Evolutionary conservation across 2,797 vertebrate genomes (phyloP).

Genomic region (Clarias pachynema): DNA sequence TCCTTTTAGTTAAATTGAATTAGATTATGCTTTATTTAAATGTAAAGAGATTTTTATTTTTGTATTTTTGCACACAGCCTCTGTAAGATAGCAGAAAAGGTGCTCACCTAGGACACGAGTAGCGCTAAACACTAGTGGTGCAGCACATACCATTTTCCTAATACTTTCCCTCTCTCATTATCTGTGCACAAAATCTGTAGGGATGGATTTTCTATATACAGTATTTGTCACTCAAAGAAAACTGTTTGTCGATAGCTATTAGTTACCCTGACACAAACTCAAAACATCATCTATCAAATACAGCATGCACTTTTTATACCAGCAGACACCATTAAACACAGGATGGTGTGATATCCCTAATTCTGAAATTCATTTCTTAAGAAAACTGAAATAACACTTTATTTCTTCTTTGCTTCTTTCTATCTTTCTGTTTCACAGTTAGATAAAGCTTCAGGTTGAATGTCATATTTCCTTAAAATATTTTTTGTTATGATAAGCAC

Average conservation of each 20-base stretch:
- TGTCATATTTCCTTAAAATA: constrained; percentile 54
- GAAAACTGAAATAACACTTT: constrained; percentile 28
- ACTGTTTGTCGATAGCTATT: constrained; percentile 51
- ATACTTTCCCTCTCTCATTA: constrained; percentile 59
- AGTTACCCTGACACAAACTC: constrained; percentile 53
- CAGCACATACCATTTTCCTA: constrained; percentile 62
- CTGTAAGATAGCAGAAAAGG: not conserved
- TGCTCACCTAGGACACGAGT: constrained; percentile 51
- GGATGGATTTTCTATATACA: constrained; percentile 33
- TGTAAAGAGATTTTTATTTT: not conserved
- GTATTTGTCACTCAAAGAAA: constrained; percentile 42
- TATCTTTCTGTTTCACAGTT: constrained; percentile 59
- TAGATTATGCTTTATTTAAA: not conserved
- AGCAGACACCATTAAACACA: constrained; percentile 24
- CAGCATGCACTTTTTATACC: constrained; percentile 30
- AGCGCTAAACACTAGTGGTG: constrained; percentile 46
- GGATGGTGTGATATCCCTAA: constrained; percentile 26
- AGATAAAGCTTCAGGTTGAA: constrained; percentile 61
- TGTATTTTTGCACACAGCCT: not conserved
- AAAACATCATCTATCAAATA: constrained; percentile 11
- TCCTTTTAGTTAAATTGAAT: not conserved
- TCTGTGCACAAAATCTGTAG: constrained; percentile 42
- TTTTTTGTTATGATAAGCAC: constrained; percentile 50
- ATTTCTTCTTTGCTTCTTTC: constrained; percentile 27
- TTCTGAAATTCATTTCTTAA: constrained; percentile 35